A percentile compares a stretch with the other conserved stretches of the same genome.
phyloP scores from a whole-genome alignment of 1,140 invertebrate genomes.

The Drosophila mayri region DNA sequence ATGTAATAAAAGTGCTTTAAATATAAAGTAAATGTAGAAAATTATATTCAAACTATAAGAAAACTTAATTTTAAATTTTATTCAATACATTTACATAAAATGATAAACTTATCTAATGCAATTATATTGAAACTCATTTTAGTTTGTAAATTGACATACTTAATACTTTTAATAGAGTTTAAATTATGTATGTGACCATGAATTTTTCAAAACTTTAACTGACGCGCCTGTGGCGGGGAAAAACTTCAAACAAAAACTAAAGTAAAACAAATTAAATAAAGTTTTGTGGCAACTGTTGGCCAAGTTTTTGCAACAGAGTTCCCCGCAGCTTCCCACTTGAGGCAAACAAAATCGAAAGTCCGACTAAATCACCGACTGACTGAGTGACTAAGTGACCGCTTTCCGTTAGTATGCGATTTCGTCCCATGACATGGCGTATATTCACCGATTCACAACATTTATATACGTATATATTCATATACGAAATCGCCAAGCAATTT shows the following conservation, averaged over 20 bases:
- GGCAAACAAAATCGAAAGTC: conserved; percentile 60
- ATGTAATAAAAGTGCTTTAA: background rate
- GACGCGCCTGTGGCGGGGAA: conserved; percentile 11
- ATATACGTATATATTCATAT: conserved; percentile 16
- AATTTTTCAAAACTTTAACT: background rate
- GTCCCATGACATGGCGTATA: conserved; percentile 25
- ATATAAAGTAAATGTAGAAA: too few species aligned
- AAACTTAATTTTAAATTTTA: background rate
- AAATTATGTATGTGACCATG: background rate
- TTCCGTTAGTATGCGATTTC: conserved; percentile 26
- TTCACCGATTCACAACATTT: conserved; percentile 10
- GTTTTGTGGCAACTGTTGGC: conserved; percentile 44
- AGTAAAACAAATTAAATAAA: conserved; percentile 35
- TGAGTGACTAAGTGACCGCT: conserved; percentile 33
- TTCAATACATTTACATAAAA: background rate
- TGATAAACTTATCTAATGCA: background rate
- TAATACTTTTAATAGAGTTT: conserved; percentile 20
- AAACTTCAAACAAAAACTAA: conserved; percentile 8
- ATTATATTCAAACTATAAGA: background rate
- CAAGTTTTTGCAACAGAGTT: conserved; percentile 28
- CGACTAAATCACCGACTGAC: conserved; percentile 14
- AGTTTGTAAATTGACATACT: conserved; percentile 6
- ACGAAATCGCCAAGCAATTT: conserved; percentile 39
- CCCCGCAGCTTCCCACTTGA: conserved; percentile 21
- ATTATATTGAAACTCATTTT: background rate